Evolutionary conservation across 2,113 vertebrate genomes (phyloP), one percentile per base, ranked within the genome.

Genomic region (Oreochromis niloticus): DNA sequence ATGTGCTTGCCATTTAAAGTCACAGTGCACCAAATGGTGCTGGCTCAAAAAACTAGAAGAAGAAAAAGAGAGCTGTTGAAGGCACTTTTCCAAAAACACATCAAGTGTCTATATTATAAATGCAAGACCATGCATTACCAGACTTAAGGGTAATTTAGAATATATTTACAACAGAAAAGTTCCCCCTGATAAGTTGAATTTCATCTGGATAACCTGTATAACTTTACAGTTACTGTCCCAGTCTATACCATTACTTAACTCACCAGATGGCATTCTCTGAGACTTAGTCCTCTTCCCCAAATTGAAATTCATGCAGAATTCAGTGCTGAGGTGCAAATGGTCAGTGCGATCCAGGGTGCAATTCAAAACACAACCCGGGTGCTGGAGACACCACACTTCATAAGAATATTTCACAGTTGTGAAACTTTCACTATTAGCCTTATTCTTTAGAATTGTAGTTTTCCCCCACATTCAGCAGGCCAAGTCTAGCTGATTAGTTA

Each of bases 1-100:
- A 7, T 68, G 34, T 68, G 41, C 5, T 73, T 73, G 39, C 0
- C 6, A 30, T 75, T 75, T 75, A 75, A 48, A 48, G 0, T 75
- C 34, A 41, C 34, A 22, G 19, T 41, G 19, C 63, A 41, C 63
- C 34, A 41, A 68, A 68, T 39, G 52, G 34, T 68, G 34, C 19
- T 68, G 63, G 19, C 34, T 22, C 34, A 68, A 56, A 56, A 56
- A 56, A 66, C 12, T 27, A 27, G 24, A 27, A 27, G 3, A 68
- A 41, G 1, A 39, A 11, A 6, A 10, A n/a, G 9, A 9, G 3
- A 57, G 22, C 11, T 56, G 9, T 55, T 66, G 19, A 39, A 39
- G 4, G 34, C 36, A 41, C 11, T 41, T 68, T 39, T 68, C 22
- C 22, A 22, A 22, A 22, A 22, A 22, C 22, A 22, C 22, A 68